Evolutionary conservation across 2,888 invertebrate species (phyloP).

Genomic region (Eurois occulta): DNA sequence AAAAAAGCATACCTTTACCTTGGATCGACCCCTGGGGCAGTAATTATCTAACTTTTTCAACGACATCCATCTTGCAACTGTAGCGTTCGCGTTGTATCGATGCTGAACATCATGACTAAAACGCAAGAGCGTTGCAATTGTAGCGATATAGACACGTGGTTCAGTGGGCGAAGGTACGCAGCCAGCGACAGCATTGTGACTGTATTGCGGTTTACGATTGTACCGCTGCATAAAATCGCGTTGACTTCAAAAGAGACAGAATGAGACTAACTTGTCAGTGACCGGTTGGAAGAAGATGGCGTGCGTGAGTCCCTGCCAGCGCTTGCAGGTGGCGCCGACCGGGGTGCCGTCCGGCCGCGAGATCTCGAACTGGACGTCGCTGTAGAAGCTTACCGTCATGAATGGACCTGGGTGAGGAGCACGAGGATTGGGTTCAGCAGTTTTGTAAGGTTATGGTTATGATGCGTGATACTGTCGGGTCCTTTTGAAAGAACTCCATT

Average conservation of each 20-base stretch:
- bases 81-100: not conserved
- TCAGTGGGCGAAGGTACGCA: not conserved
- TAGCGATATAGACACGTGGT: not conserved
- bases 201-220: not conserved
- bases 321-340: conserved; percentile 82
- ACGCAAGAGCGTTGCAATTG: too few relatives aligned
- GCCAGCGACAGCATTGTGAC: not conserved
- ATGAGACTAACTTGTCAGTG: conserved; percentile 76
- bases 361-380: conserved; percentile 82
- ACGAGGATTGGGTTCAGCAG: not conserved
- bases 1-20: too few relatives aligned
- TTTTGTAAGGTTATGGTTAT: not conserved
- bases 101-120: not conserved
- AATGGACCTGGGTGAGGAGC: conserved; percentile 74
- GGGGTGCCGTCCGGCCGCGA: conserved; percentile 73
- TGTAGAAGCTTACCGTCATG: conserved; percentile 81
- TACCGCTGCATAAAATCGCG: too few relatives aligned
- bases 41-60: too few relatives aligned
- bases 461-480: not conserved
- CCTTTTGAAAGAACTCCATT: not conserved
- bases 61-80: not conserved
- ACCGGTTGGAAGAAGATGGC: conserved; percentile 83
- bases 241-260: not conserved
- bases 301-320: conserved; percentile 83
- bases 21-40: too few relatives aligned